Base-by-base conservation (phyloP, 1,140 invertebrate genomes). In the Geopemphigus sp. region DNA sequence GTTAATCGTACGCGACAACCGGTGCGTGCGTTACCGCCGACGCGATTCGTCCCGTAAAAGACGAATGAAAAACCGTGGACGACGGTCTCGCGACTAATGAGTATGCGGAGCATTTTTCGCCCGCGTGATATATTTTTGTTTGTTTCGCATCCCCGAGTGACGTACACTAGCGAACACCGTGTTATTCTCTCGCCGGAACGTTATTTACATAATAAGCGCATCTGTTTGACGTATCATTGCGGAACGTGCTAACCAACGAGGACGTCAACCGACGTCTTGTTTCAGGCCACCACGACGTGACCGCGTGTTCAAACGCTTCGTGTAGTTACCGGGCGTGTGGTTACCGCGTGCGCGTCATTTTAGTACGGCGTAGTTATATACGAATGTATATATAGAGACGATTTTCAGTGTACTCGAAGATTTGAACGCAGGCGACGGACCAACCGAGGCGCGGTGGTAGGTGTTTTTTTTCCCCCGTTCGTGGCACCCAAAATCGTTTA, bases 261-360 rank as follows among this genome's bases (percentile, higher is more conserved):
- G 64, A 68, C n/a, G n/a, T n/a, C n/a, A n/a, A n/a, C n/a, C 11
- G 64, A 68, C 64, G 22, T 68, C 59, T 61, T 61, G 59, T 29
- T 61, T 61, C 15, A 26, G 26, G 26, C 59, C 39, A 0, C 59
- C 39, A 0, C 45, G n/a, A 68, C 45, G n/a, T 8, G 39, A 68
- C 29, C 5, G 14, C 63, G n/a, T n/a, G 19, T 66, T 64, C 29
- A 39, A 64, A 32, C 19, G 14, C 26, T 14, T 10, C 14, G 26
- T 61, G 32, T 11, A 11, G 22, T 3, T 39, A 8, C 32, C 3
- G 19, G n/a, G 29, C n/a, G 19, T 39, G 32, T 5, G 8, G 15
- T 6, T 4, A 17, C n/a, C 32, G 8, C 32, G 32, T 39, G 8
- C 29, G 32, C 19, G 11, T n/a, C n/a, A n/a, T n/a, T n/a, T n/a